Evolutionary conservation across 2,113 vertebrate species (phyloP).

Genomic region (Notothenia coriiceps): DNA sequence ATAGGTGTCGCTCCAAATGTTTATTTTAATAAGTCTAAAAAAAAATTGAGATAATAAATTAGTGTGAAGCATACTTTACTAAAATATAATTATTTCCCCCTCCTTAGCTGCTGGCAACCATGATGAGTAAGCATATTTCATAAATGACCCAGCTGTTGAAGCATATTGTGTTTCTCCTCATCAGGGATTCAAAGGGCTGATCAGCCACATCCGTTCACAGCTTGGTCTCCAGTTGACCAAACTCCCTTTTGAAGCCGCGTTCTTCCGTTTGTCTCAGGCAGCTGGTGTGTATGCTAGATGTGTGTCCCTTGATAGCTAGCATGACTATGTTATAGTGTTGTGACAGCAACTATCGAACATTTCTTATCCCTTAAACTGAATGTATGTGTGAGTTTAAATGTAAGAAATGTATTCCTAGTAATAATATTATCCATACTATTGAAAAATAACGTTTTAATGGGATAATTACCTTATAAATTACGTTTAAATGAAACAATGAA

Average conservation of each 20-base stretch:
- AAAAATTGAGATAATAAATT: neutral
- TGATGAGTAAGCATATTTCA: slow-evolving; percentile 74
- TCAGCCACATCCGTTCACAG: slow-evolving; percentile 54
- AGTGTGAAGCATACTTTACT: slow-evolving; percentile 6
- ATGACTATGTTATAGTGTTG: slow-evolving; percentile 21
- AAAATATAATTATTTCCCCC: slow-evolving; percentile 7
- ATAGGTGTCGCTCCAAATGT: neutral
- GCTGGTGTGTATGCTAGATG: slow-evolving; percentile 57
- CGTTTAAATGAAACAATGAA: neutral
- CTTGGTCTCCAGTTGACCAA: slow-evolving; percentile 61
- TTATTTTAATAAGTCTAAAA: neutral
- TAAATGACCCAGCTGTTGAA: slow-evolving; percentile 75
- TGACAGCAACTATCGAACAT: slow-evolving; percentile 16
- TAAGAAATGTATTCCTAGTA: neutral
- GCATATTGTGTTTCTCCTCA: slow-evolving; percentile 76
- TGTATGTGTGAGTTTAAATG: neutral
- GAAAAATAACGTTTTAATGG: neutral
- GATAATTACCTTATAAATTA: neutral
- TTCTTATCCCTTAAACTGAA: neutral
- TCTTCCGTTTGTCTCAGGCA: slow-evolving; percentile 40
- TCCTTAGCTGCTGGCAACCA: slow-evolving; percentile 27
- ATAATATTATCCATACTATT: no score
- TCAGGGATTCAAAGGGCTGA: slow-evolving; percentile 70
- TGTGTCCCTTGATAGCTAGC: slow-evolving; percentile 8
- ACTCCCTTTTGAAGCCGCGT: slow-evolving; percentile 35